Conservation (phyloP, 2,113 vertebrate species). For the Lampris incognitus region DNA sequence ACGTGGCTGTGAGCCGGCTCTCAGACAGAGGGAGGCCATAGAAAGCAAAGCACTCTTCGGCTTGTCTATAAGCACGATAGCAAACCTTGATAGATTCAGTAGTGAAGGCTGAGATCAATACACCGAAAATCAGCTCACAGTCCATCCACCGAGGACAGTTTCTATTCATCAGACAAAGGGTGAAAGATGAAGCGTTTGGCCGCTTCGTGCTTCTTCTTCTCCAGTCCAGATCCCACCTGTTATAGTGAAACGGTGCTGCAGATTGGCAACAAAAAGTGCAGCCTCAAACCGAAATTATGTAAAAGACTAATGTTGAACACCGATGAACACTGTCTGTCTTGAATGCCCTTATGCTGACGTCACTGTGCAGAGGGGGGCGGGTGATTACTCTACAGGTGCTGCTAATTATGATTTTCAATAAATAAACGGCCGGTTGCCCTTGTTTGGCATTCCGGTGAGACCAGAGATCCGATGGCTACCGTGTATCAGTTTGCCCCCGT, state of each 20-base stretch:
- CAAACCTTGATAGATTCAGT: slow-evolving; percentile 50
- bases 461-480: no score
- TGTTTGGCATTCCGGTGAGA: no score
- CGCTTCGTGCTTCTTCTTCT: slow-evolving; percentile 23
- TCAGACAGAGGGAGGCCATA: slow-evolving; percentile 32
- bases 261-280: background rate
- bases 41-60: slow-evolving; percentile 63
- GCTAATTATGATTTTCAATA: no score
- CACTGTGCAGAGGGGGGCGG: no score
- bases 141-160: slow-evolving; percentile 27
- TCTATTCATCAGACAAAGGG: slow-evolving; percentile 12
- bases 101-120: slow-evolving; percentile 45
- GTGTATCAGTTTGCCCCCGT: no score
- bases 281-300: slow-evolving; percentile 18
- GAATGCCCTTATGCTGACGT: no score
- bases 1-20: slow-evolving; percentile 48
- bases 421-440: no score
- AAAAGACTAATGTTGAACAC: no score
- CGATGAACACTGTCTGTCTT: no score
- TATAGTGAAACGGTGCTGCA: slow-evolving; percentile 6
- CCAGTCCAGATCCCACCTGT: slow-evolving; percentile 6
- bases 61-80: slow-evolving; percentile 27
- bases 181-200: slow-evolving; percentile 9
- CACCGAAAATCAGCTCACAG: background rate
- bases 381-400: no score